phyloP scores from a whole-genome alignment of 2,888 invertebrate genomes.

The Nymphalis c-album region DNA sequence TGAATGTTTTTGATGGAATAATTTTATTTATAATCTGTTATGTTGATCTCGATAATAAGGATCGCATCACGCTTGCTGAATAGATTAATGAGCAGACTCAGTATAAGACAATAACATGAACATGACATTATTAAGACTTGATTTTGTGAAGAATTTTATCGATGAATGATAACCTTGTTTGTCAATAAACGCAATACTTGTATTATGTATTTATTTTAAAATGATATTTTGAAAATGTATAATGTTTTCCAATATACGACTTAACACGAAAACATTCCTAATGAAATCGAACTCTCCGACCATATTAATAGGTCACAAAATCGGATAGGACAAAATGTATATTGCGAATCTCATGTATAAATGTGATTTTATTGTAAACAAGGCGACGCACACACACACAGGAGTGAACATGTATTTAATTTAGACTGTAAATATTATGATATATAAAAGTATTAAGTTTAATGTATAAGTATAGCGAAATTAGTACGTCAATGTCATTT shows the following conservation, averaged over 20 bases:
- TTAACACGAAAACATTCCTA: slow-evolving; percentile 42
- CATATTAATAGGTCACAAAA: slow-evolving; percentile 26
- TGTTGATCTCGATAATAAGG: slow-evolving; percentile 6
- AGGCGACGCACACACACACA: slow-evolving; percentile 41
- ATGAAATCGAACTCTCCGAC: slow-evolving; percentile 32
- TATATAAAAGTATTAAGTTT: slow-evolving; percentile 67
- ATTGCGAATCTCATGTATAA: slow-evolving; percentile 60
- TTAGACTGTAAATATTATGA: slow-evolving; percentile 71
- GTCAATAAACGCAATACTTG: not conserved
- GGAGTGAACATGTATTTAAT: slow-evolving; percentile 52
- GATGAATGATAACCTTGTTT: not conserved
- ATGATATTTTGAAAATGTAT: not conserved
- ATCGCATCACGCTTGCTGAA: slow-evolving; percentile 6
- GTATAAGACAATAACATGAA: slow-evolving; percentile 23
- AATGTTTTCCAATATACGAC: slow-evolving; percentile 4
- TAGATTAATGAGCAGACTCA: slow-evolving; percentile 6
- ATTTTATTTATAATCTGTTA: not conserved
- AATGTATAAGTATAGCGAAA: slow-evolving; percentile 66
- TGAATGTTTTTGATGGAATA: not conserved
- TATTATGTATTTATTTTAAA: slow-evolving; percentile 10
- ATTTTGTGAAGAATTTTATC: not conserved
- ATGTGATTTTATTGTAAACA: slow-evolving; percentile 34
- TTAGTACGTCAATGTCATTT: slow-evolving; percentile 54
- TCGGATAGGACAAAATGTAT: slow-evolving; percentile 35
- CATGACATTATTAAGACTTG: slow-evolving; percentile 16